Evolutionary conservation across 2,888 invertebrate species (phyloP), one percentile per base, ranked within the genome.

Genomic region (Drosophila bunnanda): DNA sequence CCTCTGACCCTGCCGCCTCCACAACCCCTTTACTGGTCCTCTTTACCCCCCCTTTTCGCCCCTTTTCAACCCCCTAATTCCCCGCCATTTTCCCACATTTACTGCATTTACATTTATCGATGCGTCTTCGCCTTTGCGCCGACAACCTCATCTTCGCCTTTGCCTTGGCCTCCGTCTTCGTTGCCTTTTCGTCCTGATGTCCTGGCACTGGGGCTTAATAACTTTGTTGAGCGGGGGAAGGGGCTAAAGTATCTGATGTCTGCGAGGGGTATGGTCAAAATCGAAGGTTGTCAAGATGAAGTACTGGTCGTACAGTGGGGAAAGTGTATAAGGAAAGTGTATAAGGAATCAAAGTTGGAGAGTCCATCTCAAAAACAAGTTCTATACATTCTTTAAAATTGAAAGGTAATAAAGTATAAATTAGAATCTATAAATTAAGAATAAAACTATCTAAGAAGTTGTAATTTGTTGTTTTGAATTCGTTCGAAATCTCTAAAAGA

Each of bases 101-200:
- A 43, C 75, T 78, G 82, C 86, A 83, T 83, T 83, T 88, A 80
- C 83, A 83, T 83, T 88, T 86, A 83, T 83, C 83, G 83, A 83
- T 83, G 83, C 73, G 74, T 82, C 50, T 52, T 52, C 81, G 77
- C 53, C 69, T 58, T 53, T 50, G 44, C 20, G 44, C 20, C 76
- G 58, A 53, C 58, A 52, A 44, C 52, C 64, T 50, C 60, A 69
- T 68, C 52, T 39, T 56, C 28, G 44, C 60, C 54, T 38, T 53
- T 46, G 34, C 36, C 12, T 48, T 60, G 52, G 70, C 58, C 68
- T 41, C 43, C 52, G 53, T 61, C 20, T 56, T 66, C 50, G 30
- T 70, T 17, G 41, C 64, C 28, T 57, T 64, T 38, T 52, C 62
- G 73, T 52, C 64, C 32, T 50, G 41, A 52, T 52, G 50, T 52